phyloP scores from a whole-genome alignment of 2,113 vertebrate genomes.

The Forbesichthys agassizii region DNA sequence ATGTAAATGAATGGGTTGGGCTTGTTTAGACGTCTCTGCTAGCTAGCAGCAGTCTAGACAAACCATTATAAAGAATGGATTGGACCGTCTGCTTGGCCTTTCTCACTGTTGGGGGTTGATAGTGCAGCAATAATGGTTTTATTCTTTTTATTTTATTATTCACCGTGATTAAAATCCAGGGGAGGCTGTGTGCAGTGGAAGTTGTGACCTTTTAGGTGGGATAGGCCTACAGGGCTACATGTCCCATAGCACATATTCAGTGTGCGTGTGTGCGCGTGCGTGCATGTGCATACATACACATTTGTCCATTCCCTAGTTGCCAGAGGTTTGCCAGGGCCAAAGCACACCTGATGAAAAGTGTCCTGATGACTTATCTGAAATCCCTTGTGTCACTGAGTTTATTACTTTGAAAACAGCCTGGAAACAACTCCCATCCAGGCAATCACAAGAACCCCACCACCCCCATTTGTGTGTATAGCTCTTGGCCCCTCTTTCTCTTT shows the following conservation, averaged over 20 bases:
- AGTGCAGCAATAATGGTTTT: constrained; percentile 22
- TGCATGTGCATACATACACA: background rate
- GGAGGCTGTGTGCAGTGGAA: background rate
- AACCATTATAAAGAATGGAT: constrained; percentile 34
- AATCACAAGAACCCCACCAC: constrained; percentile 1
- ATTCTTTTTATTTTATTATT: constrained; percentile 8
- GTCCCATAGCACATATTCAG: constrained; percentile 11
- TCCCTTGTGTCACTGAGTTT: background rate
- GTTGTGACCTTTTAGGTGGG: constrained; percentile 15
- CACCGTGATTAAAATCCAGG: background rate
- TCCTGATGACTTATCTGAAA: constrained; percentile 30
- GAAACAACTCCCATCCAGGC: constrained; percentile 7
- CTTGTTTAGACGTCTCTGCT: constrained; percentile 34
- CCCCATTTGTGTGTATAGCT: background rate
- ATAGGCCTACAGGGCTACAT: background rate
- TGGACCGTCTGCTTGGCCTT: constrained; percentile 8
- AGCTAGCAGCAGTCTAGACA: constrained; percentile 36
- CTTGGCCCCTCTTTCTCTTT: background rate
- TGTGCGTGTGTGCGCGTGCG: background rate
- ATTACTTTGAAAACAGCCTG: constrained; percentile 18
- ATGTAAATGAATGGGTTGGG: constrained; percentile 45
- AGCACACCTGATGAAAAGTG: background rate
- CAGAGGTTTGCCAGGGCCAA: background rate
- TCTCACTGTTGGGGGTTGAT: constrained; percentile 19
- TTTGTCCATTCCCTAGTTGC: background rate